Conservation (phyloP, 2,113 vertebrate species). For the Muntiacus muntjak region DNA sequence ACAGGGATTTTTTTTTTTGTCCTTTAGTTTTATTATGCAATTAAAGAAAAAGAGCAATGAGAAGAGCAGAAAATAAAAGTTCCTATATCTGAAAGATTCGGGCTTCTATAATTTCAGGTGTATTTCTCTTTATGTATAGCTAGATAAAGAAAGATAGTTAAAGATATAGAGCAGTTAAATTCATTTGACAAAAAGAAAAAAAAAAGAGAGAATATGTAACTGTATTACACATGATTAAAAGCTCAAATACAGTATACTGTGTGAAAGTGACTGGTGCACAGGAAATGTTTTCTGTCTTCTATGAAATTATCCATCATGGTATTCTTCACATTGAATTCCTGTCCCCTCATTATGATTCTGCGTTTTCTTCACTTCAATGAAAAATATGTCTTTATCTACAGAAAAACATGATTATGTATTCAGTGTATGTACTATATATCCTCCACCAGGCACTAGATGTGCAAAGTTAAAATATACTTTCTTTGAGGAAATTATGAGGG, state of each 20-base stretch:
- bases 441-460: neutral
- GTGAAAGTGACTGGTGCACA: neutral
- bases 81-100: neutral
- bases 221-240: neutral
- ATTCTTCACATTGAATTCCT: neutral
- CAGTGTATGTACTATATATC: neutral
- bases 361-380: neutral
- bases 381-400: neutral
- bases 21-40: neutral
- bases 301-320: neutral
- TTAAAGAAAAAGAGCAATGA: neutral
- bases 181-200: neutral
- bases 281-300: neutral
- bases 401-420: neutral
- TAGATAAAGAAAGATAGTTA: neutral
- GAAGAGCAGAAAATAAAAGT: neutral
- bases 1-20: neutral
- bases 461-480: neutral
- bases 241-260: neutral
- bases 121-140: neutral
- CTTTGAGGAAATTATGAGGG: neutral
- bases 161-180: neutral
- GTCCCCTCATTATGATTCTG: neutral
- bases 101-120: neutral
- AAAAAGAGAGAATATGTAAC: neutral